These are phyloP conservation scores for Mareca penelope DNA, from an alignment of 2,797 vertebrate genomes.

Conservation along the genomic window DNA sequence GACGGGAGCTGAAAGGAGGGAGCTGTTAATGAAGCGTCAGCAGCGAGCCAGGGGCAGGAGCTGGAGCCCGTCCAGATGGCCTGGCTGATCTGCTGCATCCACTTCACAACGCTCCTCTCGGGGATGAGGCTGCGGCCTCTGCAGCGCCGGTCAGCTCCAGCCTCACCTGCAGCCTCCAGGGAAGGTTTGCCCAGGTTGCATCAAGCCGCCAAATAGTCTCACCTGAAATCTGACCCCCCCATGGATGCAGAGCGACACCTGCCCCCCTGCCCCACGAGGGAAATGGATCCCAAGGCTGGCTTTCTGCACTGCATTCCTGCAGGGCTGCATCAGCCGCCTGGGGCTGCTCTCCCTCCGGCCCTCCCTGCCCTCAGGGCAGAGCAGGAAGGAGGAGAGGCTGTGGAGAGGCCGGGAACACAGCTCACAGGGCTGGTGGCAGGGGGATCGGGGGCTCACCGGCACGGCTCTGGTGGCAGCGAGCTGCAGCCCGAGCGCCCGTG, in stretches of 20 bases:
- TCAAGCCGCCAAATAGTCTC: background rate
- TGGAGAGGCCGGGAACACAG: background rate
- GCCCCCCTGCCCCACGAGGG: fast-evolving
- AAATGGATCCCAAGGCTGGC: background rate
- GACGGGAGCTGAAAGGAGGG: conserved; percentile 9
- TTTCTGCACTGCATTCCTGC: background rate
- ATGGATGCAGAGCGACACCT: background rate
- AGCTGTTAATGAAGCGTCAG: conserved; percentile 51
- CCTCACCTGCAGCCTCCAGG: fast-evolving
- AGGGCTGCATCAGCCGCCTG: background rate
- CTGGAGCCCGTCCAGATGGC: conserved; percentile 49
- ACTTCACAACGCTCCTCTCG: background rate
- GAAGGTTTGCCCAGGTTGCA: background rate
- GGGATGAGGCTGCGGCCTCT: background rate
- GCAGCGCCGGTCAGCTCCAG: background rate
- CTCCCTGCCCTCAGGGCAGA: background rate
- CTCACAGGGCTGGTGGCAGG: background rate
- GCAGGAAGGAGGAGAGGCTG: background rate
- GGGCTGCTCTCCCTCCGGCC: background rate
- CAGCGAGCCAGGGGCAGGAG: conserved; percentile 30
- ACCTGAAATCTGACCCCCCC: fast-evolving
- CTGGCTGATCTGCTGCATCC: background rate
- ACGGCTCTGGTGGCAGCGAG: fast-evolving
- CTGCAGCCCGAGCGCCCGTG: fast-evolving
- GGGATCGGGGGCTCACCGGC: background rate